A percentile compares a stretch with the other conserved stretches of the same genome.
Conservation (phyloP, 2,113 vertebrate species). For the Cromileptes altivelis region DNA sequence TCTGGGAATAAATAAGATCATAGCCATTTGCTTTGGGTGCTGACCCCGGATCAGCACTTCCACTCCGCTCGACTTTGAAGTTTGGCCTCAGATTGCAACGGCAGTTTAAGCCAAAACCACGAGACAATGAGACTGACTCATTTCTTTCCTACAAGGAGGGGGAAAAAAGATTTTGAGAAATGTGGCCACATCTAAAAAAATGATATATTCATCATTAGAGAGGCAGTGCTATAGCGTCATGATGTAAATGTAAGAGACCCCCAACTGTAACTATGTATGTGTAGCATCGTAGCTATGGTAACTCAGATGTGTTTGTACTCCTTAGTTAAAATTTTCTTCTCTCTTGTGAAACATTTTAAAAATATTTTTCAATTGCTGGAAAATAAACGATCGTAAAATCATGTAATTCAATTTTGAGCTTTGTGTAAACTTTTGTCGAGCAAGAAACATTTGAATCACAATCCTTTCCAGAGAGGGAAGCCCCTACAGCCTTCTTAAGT, state of each 20-base stretch:
- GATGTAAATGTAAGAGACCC: neutral
- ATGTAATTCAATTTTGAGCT: neutral
- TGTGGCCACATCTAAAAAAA: constrained; percentile 26
- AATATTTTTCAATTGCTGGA: neutral
- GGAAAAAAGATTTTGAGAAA: constrained; percentile 36
- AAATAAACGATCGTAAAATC: neutral
- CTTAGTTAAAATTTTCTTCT: neutral
- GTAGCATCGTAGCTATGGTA: neutral
- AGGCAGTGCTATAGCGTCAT: neutral
- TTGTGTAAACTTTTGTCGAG: constrained; percentile 2
- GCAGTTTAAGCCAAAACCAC: constrained; percentile 58
- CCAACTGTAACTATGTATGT: neutral
- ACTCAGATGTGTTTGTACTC: neutral
- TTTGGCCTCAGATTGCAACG: constrained; percentile 19
- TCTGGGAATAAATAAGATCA: constrained; percentile 11
- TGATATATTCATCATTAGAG: constrained; percentile 19
- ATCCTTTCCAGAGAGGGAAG: constrained; percentile 47
- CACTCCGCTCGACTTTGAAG: constrained; percentile 39
- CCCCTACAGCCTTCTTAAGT: constrained; percentile 47
- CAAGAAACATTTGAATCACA: constrained; percentile 41
- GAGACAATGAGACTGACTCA: constrained; percentile 53
- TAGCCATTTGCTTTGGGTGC: constrained; percentile 26
- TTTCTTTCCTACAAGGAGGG: constrained; percentile 20
- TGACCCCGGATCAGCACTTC: constrained; percentile 42
- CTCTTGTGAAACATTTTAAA: neutral